Evolutionary conservation across 2,797 vertebrate genomes (phyloP).

Genomic region (Avahi laniger): DNA sequence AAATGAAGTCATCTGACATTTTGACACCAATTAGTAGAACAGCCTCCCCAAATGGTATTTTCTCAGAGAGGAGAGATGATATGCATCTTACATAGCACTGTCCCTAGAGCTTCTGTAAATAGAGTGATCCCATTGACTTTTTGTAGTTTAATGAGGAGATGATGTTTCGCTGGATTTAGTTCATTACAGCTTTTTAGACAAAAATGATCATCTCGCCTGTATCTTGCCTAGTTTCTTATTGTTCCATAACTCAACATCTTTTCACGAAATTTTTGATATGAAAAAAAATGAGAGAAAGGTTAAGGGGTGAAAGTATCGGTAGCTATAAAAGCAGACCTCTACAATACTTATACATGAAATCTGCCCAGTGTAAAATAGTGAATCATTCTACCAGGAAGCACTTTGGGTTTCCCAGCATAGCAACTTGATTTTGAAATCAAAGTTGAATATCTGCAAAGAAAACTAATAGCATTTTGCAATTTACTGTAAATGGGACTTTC

Average conservation of each 20-base stretch:
- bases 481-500: background rate
- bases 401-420: conserved; percentile 41
- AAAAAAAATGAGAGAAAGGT: background rate
- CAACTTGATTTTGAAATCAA: conserved; percentile 40
- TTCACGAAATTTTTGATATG: background rate
- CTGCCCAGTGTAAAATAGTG: background rate
- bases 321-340: background rate
- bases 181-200: background rate
- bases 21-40: background rate
- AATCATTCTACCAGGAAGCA: conserved; percentile 9
- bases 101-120: background rate
- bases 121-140: background rate
- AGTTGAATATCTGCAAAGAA: conserved; percentile 24
- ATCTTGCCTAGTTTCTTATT: background rate
- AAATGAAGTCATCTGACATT: background rate
- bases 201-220: background rate
- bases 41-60: background rate
- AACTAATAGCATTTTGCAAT: conserved; percentile 39
- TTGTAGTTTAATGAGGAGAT: background rate
- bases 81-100: background rate
- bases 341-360: background rate
- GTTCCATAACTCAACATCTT: background rate
- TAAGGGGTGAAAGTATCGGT: background rate
- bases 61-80: background rate
- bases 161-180: background rate